phyloP scores from a whole-genome alignment of 2,888 invertebrate genomes.

The Drosophila vallismaia region DNA sequence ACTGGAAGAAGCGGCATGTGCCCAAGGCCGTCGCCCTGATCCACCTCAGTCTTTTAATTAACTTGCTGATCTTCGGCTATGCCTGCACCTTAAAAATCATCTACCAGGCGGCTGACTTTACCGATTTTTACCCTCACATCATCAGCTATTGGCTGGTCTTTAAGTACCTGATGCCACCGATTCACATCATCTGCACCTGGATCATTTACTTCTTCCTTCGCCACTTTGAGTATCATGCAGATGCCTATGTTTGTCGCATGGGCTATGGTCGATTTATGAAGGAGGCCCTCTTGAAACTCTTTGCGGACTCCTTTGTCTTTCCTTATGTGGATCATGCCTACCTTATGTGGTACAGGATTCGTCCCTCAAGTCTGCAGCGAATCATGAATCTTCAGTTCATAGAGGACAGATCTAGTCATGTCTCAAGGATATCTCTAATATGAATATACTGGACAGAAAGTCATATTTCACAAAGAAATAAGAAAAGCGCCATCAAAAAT shows the following conservation, averaged over 20 bases:
- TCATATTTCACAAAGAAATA: too few species aligned
- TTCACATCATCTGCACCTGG: conserved; percentile 51
- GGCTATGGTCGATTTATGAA: conserved; percentile 30
- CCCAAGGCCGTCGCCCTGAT: conserved; percentile 14
- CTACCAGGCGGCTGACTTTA: conserved; percentile 60
- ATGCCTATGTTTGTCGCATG: conserved; percentile 13
- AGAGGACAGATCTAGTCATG: conserved; percentile 15
- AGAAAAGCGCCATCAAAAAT: too few species aligned
- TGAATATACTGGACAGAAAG: too few species aligned
- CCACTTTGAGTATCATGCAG: conserved; percentile 52
- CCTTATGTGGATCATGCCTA: conserved; percentile 54
- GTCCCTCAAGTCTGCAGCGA: conserved; percentile 44
- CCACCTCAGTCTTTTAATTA: conserved; percentile 43
- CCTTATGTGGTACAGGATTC: conserved; percentile 51
- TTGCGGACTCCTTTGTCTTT: conserved; percentile 40
- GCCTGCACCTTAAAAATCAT: conserved; percentile 15
- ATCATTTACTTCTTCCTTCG: conserved; percentile 49
- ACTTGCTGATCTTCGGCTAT: conserved; percentile 48
- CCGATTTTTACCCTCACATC: conserved; percentile 39
- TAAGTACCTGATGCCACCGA: conserved; percentile 57
- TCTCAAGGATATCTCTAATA: neutral
- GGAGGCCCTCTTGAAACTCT: conserved; percentile 53
- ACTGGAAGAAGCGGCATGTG: conserved; percentile 35
- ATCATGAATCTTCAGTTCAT: conserved; percentile 13
- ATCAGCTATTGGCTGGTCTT: conserved; percentile 65